Evolutionary conservation across 2,113 vertebrate species (phyloP).

Genomic region (Gracilinanus agilis): DNA sequence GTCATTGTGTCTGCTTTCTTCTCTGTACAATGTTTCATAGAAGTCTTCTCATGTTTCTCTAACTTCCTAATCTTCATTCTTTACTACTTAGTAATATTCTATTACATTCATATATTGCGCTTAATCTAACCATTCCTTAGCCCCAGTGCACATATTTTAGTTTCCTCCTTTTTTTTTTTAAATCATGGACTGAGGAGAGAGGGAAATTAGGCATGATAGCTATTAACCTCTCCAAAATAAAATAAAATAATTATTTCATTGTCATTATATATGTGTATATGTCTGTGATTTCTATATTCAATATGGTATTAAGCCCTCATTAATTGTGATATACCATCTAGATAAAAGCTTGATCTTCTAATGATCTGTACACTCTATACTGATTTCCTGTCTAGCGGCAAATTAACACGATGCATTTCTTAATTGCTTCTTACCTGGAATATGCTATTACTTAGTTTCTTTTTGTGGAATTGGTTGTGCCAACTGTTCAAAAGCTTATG

Average conservation of each 20-base stretch:
- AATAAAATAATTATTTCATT: not conserved
- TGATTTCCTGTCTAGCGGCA: not conserved
- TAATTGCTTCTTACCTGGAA: not conserved
- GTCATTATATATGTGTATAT: not conserved
- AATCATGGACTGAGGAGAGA: not conserved
- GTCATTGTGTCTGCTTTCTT: not conserved
- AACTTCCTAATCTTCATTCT: not conserved
- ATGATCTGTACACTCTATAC: not conserved
- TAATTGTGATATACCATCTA: not conserved
- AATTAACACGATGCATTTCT: not conserved
- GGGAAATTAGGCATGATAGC: not conserved
- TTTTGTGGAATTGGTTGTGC: not conserved
- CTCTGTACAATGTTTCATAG: not conserved
- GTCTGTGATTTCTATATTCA: not conserved
- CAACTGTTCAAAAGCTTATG: not conserved
- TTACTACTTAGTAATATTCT: not conserved
- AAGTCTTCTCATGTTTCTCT: not conserved
- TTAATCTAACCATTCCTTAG: not conserved
- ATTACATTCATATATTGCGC: too few relatives aligned
- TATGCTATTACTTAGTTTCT: not conserved
- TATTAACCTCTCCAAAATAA: not conserved
- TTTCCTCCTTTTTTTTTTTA: not conserved
- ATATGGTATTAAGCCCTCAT: not conserved
- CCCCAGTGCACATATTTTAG: not conserved
- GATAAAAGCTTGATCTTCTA: not conserved